Conservation (phyloP, 2,888 invertebrate species). For the Nephrocerus scutellatus region DNA sequence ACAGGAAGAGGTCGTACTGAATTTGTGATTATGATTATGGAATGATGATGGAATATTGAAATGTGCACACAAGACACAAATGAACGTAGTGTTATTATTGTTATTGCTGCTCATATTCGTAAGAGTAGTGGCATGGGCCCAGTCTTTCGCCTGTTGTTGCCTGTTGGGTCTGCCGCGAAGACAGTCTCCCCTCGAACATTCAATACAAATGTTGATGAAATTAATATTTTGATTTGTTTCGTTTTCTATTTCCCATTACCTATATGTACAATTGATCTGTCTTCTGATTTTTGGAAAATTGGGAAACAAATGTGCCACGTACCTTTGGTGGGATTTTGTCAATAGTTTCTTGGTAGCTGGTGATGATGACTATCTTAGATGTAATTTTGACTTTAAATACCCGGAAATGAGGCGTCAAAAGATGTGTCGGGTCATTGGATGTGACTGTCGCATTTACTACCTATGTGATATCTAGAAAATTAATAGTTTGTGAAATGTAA, state of each 20-base stretch:
- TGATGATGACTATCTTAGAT: too few relatives aligned
- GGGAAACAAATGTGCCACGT: slow-evolving; percentile 8
- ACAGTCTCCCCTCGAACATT: too few relatives aligned
- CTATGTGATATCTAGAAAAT: too few relatives aligned
- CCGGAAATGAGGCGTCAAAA: slow-evolving; percentile 17
- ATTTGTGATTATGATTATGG: slow-evolving; percentile 20
- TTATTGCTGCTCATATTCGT: background rate
- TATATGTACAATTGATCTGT: too few relatives aligned
- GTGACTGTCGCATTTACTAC: too few relatives aligned
- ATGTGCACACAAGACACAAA: slow-evolving; percentile 8
- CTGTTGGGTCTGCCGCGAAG: background rate
- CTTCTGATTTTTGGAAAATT: slow-evolving; percentile 5
- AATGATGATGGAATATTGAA: slow-evolving; percentile 17
- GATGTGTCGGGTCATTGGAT: slow-evolving; percentile 3
- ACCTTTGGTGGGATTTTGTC: slow-evolving; percentile 5
- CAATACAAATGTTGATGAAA: too few relatives aligned
- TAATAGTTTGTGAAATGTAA: too few relatives aligned
- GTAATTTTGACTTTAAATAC: too few relatives aligned
- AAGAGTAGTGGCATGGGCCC: background rate
- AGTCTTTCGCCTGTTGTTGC: background rate
- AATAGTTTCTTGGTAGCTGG: too few relatives aligned
- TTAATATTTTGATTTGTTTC: too few relatives aligned
- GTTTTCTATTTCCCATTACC: too few relatives aligned
- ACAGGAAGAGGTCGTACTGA: slow-evolving; percentile 24
- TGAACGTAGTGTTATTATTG: slow-evolving; percentile 7